phyloP scores from a whole-genome alignment of 2,113 vertebrate genomes.

The Carlito syrichta region DNA sequence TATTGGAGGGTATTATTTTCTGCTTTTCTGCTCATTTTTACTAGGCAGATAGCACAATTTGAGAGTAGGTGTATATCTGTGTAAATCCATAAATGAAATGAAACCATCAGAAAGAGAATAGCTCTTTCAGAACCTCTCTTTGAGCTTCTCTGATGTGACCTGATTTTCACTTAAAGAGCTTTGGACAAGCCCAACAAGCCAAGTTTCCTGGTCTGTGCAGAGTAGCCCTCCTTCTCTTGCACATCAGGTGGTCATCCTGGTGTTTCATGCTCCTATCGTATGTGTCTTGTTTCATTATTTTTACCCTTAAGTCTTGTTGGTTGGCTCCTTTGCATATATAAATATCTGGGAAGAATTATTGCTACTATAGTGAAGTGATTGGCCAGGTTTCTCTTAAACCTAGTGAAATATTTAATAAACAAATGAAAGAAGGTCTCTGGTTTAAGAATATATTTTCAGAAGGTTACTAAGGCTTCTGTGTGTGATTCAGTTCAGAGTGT shows the following conservation, averaged over 20 bases:
- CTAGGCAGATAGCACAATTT: neutral
- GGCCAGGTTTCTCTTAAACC: neutral
- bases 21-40: neutral
- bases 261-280: neutral
- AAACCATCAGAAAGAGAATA: neutral
- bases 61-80: neutral
- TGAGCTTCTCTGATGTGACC: neutral
- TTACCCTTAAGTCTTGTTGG: neutral
- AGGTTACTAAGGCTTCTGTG: neutral
- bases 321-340: neutral
- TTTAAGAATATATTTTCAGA: neutral
- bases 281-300: neutral
- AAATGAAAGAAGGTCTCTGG: neutral
- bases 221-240: neutral
- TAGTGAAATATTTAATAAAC: neutral
- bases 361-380: neutral
- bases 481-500: neutral
- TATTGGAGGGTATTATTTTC: neutral
- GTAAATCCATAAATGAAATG: neutral
- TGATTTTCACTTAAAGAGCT: neutral
- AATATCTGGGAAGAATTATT: neutral
- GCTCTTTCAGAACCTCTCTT: neutral
- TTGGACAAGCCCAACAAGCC: neutral
- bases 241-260: neutral
- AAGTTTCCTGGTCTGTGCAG: neutral